Conservation (phyloP, 2,113 vertebrate species). For the Syrmaticus mikado region DNA sequence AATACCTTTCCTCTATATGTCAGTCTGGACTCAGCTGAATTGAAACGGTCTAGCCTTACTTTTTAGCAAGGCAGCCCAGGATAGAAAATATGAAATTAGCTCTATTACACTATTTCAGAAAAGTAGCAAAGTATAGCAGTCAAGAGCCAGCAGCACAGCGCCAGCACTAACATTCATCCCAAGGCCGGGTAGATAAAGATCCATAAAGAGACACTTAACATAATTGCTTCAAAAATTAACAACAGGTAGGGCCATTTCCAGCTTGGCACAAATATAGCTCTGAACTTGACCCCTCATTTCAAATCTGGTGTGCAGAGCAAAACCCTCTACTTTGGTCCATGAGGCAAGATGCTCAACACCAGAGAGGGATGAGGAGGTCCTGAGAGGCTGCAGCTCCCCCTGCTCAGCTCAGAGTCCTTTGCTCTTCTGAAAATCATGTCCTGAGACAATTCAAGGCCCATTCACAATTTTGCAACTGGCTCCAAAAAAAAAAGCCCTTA, state of each 20-base stretch:
- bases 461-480: background rate
- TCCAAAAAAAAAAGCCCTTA: background rate
- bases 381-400: background rate
- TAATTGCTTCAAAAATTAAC: background rate
- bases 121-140: background rate
- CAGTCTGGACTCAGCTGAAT: background rate
- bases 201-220: background rate
- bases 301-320: background rate
- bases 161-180: background rate
- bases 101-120: background rate
- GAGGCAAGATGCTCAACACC: fast-evolving
- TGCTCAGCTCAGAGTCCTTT: background rate
- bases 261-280: background rate
- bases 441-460: background rate
- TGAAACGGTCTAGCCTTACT: background rate
- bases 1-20: background rate
- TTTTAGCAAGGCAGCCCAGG: background rate
- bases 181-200: background rate
- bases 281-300: background rate
- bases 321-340: fast-evolving
- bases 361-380: fast-evolving
- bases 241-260: background rate
- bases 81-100: background rate
- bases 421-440: background rate
- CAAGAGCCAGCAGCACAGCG: background rate